Evolutionary conservation across 2,797 vertebrate species (phyloP).

Genomic region (Hipposideros larvatus): DNA sequence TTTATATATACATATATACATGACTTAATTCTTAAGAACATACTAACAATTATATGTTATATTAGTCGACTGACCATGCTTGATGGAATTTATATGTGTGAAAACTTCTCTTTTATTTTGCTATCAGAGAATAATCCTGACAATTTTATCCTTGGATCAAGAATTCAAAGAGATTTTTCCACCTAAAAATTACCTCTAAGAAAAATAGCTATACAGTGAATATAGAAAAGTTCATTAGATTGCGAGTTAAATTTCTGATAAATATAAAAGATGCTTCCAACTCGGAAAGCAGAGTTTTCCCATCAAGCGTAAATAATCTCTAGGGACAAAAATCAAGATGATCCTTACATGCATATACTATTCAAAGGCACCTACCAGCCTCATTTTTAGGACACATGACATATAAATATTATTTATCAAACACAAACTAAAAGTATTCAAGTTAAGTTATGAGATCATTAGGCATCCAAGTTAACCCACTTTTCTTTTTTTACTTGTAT

Average conservation of each 20-base stretch:
- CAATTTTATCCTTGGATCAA: constrained; percentile 46
- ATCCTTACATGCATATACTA: background rate
- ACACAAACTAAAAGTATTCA: constrained; percentile 23
- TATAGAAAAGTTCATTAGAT: background rate
- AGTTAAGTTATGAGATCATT: background rate
- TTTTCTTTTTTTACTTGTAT: background rate
- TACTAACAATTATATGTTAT: background rate
- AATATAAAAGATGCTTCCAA: background rate
- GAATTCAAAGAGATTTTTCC: constrained; percentile 13
- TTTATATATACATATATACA: too few relatives aligned
- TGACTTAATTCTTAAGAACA: background rate
- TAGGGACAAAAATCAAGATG: background rate
- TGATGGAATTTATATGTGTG: background rate
- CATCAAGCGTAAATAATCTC: background rate
- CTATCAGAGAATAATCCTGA: background rate
- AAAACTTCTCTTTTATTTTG: constrained; percentile 45
- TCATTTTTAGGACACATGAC: background rate
- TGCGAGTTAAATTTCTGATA: constrained; percentile 12
- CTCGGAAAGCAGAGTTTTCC: background rate
- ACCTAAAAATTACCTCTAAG: constrained; percentile 7
- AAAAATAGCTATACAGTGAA: background rate
- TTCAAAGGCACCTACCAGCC: background rate
- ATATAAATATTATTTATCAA: background rate
- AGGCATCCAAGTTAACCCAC: background rate
- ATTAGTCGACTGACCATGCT: background rate